phyloP scores from a whole-genome alignment of 2,113 vertebrate genomes.

The Dinomys branickii region DNA sequence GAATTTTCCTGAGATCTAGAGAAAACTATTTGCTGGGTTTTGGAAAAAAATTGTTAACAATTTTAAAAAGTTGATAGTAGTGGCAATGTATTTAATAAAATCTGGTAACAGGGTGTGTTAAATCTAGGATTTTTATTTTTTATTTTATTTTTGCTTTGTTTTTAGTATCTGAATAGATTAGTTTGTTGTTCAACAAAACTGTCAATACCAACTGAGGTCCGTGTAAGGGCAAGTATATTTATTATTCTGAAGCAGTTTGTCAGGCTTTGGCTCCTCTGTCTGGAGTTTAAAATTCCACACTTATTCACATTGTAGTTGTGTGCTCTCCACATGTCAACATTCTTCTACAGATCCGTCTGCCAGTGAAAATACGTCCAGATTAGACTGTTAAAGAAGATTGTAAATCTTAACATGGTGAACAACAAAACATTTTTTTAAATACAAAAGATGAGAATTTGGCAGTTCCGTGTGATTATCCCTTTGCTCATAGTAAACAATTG shows the following conservation, averaged over 20 bases:
- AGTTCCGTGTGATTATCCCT: not conserved
- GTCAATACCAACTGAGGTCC: constrained; percentile 23
- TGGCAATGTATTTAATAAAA: constrained; percentile 46
- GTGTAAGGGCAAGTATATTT: constrained; percentile 15
- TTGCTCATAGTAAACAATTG: not conserved
- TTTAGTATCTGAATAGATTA: constrained; percentile 54
- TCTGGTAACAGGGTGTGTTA: constrained; percentile 3
- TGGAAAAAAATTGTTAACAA: not conserved
- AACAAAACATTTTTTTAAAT: not conserved
- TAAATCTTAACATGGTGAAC: not conserved
- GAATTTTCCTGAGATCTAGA: not conserved
- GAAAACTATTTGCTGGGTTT: not conserved
- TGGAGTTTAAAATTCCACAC: constrained; percentile 46
- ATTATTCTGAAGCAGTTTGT: not conserved
- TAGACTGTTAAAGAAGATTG: not conserved
- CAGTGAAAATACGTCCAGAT: not conserved
- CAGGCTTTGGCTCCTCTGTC: too few relatives aligned
- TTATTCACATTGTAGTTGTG: not conserved
- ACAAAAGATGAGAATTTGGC: not conserved
- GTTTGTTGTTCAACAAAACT: constrained; percentile 62
- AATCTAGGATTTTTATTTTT: not conserved
- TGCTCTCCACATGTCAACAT: not conserved
- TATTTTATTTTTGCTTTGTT: not conserved
- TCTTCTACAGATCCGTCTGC: not conserved
- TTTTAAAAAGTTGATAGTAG: constrained; percentile 56